Conservation (phyloP, 2,888 invertebrate genomes). For the Tinea trinotella region DNA sequence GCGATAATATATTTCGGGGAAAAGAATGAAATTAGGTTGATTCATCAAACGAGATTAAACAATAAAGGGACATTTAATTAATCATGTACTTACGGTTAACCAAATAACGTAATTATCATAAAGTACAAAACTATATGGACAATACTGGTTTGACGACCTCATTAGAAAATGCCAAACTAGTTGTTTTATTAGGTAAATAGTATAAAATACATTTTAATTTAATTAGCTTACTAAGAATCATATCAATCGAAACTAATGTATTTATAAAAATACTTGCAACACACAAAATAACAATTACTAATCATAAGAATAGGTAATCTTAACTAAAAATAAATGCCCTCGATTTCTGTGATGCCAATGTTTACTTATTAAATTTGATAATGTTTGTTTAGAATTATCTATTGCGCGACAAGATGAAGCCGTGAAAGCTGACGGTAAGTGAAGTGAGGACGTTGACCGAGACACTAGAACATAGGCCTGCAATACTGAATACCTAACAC, state of each 20-base stretch:
- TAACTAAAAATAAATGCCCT: slow-evolving; percentile 1
- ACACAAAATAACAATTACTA: background rate
- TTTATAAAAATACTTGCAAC: background rate
- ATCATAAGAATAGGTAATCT: background rate
- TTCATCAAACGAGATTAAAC: slow-evolving; percentile 6
- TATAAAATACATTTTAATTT: background rate
- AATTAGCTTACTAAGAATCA: background rate
- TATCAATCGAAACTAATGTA: background rate
- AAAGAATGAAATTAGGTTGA: slow-evolving; percentile 13
- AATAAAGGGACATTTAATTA: slow-evolving; percentile 1
- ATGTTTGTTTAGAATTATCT: background rate
- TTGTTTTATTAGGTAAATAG: background rate
- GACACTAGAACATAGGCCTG: slow-evolving; percentile 1
- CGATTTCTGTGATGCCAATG: background rate
- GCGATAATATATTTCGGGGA: slow-evolving; percentile 9
- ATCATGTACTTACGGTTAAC: slow-evolving; percentile 1
- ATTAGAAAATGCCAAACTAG: background rate
- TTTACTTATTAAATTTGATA: background rate
- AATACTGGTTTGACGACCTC: background rate
- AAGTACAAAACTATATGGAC: background rate
- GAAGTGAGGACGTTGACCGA: slow-evolving; percentile 6
- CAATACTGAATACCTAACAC: background rate
- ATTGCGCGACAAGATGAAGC: background rate
- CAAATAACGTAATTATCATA: background rate
- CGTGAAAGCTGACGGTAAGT: slow-evolving; percentile 1